phyloP scores from a whole-genome alignment of 2,113 vertebrate species.

The Mugil cephalus region DNA sequence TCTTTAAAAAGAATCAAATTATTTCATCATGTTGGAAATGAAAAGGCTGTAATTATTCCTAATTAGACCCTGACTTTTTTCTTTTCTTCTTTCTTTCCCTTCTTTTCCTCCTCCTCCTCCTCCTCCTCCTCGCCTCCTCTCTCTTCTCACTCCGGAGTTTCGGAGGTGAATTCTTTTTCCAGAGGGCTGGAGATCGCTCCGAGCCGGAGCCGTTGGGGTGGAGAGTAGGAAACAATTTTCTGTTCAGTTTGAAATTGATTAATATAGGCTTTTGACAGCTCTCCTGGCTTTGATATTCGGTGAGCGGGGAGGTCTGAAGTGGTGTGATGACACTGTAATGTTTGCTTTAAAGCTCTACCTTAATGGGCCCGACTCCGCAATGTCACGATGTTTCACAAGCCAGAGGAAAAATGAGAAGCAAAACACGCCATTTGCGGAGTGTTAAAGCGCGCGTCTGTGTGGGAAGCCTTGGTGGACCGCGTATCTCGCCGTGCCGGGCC shows the following conservation, averaged over 20 bases:
- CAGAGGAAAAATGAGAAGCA: constrained; percentile 71
- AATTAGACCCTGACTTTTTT: constrained; percentile 96
- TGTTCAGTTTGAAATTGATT: constrained; percentile 94
- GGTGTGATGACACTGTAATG: constrained; percentile 81
- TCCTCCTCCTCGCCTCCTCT: constrained; percentile 69
- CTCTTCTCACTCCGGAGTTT: constrained; percentile 82
- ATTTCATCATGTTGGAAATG: constrained; percentile 99
- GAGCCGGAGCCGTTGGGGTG: constrained; percentile 91
- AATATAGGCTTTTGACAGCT: constrained; percentile 92
- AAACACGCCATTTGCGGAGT: constrained; percentile 65
- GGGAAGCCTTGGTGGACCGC: constrained; percentile 57
- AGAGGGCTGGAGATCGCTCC: constrained; percentile 90
- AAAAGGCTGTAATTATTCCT: constrained; percentile 99
- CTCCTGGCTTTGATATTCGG: constrained; percentile 89
- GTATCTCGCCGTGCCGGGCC: constrained; percentile 59
- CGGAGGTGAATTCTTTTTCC: constrained; percentile 91
- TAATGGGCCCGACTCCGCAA: constrained; percentile 70
- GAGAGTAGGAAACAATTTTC: constrained; percentile 96
- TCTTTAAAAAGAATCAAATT: constrained; percentile 99
- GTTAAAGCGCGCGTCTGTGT: constrained; percentile 60
- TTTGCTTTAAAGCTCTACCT: constrained; percentile 82
- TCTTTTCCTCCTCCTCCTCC: constrained; percentile 48
- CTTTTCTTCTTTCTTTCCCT: constrained; percentile 66
- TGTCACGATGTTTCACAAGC: constrained; percentile 70
- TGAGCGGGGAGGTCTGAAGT: constrained; percentile 81